Base-by-base conservation (phyloP, 2,888 invertebrate genomes). In the Meteorus colon region DNA sequence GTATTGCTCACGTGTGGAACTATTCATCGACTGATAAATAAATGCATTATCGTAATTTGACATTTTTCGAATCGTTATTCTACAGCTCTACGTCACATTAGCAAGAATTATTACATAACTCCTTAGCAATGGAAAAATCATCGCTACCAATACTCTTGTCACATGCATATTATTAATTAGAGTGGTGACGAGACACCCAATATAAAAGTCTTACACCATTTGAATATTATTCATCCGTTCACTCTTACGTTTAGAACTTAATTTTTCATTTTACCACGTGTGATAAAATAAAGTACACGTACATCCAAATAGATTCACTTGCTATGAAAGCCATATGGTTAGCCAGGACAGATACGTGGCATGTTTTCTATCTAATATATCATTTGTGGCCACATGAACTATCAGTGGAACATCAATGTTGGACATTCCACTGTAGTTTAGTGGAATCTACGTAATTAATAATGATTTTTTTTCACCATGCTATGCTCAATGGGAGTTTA, bases 81-180 rank as follows among this genome's bases (percentile, higher is more conserved):
- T 19, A 24, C 5, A 1, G 34, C 2, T 31, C 29, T 12, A 62
- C 31, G 62, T 62, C 62, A 62, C 31, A 14, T 55, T 55, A 19
- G 6, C 59, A 4, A 6, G n/a, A 6, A 2, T 8, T 8, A 8
- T 62, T 31, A 31, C 16, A 31, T 62, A 62, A 62, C 16, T 29
- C 10, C 31, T 55, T 31, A 27, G 16, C 31, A 31, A 62, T 62
- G 62, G 27, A 62, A 41, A 62, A 62, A 29, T 62, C 12, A 31
- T 31, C 31, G 62, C 31, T n/a, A 62, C 29, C 62, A 31, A 62
- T 62, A 29, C 62, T 0, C 62, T 62, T n/a, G 62, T 62, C 62
- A 62, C 29, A 27, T 2, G 14, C 59, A 12, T n/a, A n/a, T 62
- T 62, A 62, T 62, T 62, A 62, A 31, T 62, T 62, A 31, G 6